Percentiles rank a stretch among this genome's conserved stretches.
These are phyloP conservation scores for Leptinotarsa defecta DNA, from an alignment of 1,140 invertebrate species.

Conservation along the genomic window DNA sequence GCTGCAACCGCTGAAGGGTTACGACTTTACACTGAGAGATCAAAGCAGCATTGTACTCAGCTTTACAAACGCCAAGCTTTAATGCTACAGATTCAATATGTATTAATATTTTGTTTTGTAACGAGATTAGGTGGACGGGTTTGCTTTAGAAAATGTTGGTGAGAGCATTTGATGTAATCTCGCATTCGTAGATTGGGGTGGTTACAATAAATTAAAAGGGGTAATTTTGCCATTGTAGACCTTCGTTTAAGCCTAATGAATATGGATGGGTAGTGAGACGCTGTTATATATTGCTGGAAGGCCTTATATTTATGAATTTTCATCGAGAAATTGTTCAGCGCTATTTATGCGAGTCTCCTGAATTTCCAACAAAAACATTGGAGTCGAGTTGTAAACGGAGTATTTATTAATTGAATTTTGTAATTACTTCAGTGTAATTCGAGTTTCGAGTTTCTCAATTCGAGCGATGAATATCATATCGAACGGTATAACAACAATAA, in stretches of 20 bases:
- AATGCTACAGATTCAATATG: conserved; percentile 20
- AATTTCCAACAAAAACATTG: too few species aligned
- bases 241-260: conserved; percentile 1
- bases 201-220: conserved; percentile 11
- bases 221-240: background rate
- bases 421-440: too few species aligned
- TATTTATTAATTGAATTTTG: too few species aligned
- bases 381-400: too few species aligned
- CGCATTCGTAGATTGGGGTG: conserved; percentile 4
- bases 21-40: conserved; percentile 16
- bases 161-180: conserved; percentile 2
- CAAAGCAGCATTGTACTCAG: conserved; percentile 20
- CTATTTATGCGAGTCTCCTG: too few species aligned
- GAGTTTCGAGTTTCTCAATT: too few species aligned
- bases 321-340: background rate
- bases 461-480: too few species aligned
- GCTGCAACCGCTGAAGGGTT: conserved; percentile 11
- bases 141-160: background rate
- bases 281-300: background rate
- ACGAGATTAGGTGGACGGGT: conserved; percentile 7
- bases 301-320: background rate
- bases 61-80: conserved; percentile 9
- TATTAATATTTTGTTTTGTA: conserved; percentile 26
- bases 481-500: too few species aligned
- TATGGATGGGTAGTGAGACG: conserved; percentile 10